Base-by-base conservation (phyloP, 2,888 invertebrate genomes). In the Automeris io region DNA sequence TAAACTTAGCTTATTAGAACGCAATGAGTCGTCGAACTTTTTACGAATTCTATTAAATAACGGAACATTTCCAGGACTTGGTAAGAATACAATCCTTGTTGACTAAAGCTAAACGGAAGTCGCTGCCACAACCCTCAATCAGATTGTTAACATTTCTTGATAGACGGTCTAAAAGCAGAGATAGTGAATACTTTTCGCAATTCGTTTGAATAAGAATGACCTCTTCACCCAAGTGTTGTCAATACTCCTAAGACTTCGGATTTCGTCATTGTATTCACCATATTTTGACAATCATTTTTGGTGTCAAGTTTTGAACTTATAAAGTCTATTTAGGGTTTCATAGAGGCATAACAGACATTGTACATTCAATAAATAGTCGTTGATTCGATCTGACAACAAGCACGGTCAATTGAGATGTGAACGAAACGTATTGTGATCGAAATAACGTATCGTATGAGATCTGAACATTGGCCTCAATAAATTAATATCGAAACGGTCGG, bases 321-420 rank as follows among this genome's bases (percentile, higher is more conserved):
- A 34, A 39, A 18, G 22, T 39, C 29, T 18, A 34, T 18, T 34
- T 33, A 25, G 9, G 6, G 2, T 38, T 13, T 12, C 24, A 19
- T 23, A 35, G 8, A 16, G 16, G 40, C 35, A 8, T 18, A 18
- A 36, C 19, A n/a, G 21, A 26, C 18, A 9, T 24, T 18, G 13
- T 32, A n/a, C 35, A 18, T 29, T 18, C 5, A n/a, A 35, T 61
- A 57, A 61, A 64, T 61, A 55, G 51, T 60, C 59, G 52, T 51
- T 61, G 68, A 72, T 72, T 69, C 51, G 49, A 57, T 49, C 54
- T 57, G 68, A 70, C 65, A 58, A 51, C 61, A 61, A 70, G 62
- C 62, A 61, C 50, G 42, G 45, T 60, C 76, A 75, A 76, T 76
- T 76, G 74, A 74, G 65, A 65, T 53, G 57, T 68, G 67, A 74